Evolutionary conservation across 2,113 vertebrate genomes (phyloP).

Genomic region (Tragulus kanchil): DNA sequence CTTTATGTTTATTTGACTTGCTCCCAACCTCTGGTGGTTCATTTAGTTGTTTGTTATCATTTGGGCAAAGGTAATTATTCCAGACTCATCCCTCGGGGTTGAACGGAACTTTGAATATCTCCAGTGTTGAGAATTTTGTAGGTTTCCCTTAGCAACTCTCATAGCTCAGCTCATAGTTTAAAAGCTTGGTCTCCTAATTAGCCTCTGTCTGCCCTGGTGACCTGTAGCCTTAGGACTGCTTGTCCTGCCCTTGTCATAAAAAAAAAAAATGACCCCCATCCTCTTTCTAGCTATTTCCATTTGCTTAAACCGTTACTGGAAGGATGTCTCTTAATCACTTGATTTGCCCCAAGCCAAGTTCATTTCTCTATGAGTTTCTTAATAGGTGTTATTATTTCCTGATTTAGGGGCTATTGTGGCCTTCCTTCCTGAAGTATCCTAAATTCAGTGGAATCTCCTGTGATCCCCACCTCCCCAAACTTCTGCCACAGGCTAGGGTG

Average conservation of each 20-base stretch:
- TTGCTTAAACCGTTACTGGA: neutral
- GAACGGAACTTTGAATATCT: neutral
- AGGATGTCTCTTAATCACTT: constrained; percentile 27
- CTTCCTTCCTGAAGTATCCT: neutral
- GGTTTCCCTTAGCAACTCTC: neutral
- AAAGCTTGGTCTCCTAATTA: constrained; percentile 52
- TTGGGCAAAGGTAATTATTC: neutral
- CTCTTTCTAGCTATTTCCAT: neutral
- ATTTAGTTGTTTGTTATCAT: constrained; percentile 18
- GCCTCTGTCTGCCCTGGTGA: constrained; percentile 5
- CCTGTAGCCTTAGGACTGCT: neutral
- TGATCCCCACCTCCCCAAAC: neutral
- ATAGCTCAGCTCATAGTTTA: neutral
- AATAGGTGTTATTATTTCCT: neutral
- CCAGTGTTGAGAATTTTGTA: neutral
- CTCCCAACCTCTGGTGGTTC: neutral
- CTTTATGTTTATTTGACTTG: neutral
- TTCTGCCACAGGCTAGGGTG: neutral
- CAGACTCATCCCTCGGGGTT: constrained; percentile 47
- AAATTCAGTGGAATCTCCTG: neutral
- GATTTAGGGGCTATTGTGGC: neutral
- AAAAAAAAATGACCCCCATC: neutral
- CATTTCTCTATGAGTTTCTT: constrained; percentile 12
- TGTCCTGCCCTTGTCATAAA: neutral
- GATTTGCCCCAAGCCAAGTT: neutral